A percentile compares a stretch with the other conserved stretches of the same genome.
These are phyloP conservation scores for Opisthograptis luteolata DNA, from an alignment of 2,888 invertebrate species.

Conservation along the genomic window DNA sequence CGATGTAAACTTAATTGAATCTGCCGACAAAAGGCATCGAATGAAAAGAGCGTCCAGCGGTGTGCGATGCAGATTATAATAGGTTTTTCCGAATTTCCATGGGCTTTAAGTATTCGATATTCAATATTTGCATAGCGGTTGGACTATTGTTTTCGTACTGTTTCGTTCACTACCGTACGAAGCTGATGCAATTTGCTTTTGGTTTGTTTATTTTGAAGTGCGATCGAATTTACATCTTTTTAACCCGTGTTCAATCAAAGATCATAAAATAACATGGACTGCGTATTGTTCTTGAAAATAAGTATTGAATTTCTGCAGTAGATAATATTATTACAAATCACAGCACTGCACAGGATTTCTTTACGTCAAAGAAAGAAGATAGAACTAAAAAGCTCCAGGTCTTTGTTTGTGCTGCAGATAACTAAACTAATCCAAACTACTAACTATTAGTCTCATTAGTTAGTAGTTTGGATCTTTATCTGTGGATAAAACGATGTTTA, in stretches of 20 bases:
- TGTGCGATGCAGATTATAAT: constrained; percentile 83
- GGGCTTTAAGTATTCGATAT: constrained; percentile 76
- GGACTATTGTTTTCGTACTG: constrained; percentile 63
- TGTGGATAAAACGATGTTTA: too few relatives aligned
- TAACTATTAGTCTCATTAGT: too few relatives aligned
- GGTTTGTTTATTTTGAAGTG: constrained; percentile 6
- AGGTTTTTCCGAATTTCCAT: constrained; percentile 80
- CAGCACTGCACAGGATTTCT: too few relatives aligned
- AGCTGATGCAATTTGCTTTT: constrained; percentile 30
- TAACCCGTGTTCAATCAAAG: neutral
- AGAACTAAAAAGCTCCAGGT: too few relatives aligned
- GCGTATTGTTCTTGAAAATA: too few relatives aligned
- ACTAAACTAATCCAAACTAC: too few relatives aligned
- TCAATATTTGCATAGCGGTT: constrained; percentile 72
- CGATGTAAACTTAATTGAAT: constrained; percentile 84
- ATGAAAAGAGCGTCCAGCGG: constrained; percentile 82
- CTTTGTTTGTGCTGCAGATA: too few relatives aligned
- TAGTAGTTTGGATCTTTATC: too few relatives aligned
- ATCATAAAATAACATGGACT: neutral
- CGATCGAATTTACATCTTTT: constrained; percentile 11
- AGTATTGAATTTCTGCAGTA: too few relatives aligned
- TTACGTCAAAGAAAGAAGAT: too few relatives aligned
- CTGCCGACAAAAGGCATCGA: constrained; percentile 79
- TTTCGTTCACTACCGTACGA: constrained; percentile 28
- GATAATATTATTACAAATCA: too few relatives aligned